phyloP scores from a whole-genome alignment of 2,888 invertebrate genomes.

The Himalopsyche tibetana region DNA sequence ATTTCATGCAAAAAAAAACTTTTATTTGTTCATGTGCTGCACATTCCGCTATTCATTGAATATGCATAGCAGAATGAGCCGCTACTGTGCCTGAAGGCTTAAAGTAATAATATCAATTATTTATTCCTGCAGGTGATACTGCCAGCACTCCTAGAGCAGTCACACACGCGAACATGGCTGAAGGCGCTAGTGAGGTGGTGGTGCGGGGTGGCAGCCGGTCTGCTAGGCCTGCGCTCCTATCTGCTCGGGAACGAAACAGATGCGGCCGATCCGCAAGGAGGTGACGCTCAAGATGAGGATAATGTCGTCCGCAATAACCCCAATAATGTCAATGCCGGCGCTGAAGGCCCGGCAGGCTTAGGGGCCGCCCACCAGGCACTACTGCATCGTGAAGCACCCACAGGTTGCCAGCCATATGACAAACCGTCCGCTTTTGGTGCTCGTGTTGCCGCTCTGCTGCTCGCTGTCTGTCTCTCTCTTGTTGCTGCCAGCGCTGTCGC shows the following conservation, averaged over 20 bases:
- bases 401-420: slow-evolving; percentile 94
- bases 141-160: slow-evolving; percentile 96
- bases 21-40: too few relatives aligned
- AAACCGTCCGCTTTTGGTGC: slow-evolving; percentile 89
- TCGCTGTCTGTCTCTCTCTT: slow-evolving; percentile 89
- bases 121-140: slow-evolving; percentile 84
- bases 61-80: too few relatives aligned
- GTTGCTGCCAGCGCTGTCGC: slow-evolving; percentile 90
- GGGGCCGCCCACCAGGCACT: slow-evolving; percentile 94
- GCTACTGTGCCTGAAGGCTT: too few relatives aligned
- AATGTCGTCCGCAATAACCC: background rate
- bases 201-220: slow-evolving; percentile 90
- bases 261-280: slow-evolving; percentile 69
- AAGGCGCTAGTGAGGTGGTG: slow-evolving; percentile 92
- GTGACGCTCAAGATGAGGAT: background rate
- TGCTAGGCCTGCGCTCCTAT: slow-evolving; percentile 92
- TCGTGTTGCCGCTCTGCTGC: slow-evolving; percentile 81
- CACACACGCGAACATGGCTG: slow-evolving; percentile 95
- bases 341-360: slow-evolving; percentile 71
- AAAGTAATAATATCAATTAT: background rate
- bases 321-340: slow-evolving; percentile 66
- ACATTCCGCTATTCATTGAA: too few relatives aligned
- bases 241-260: slow-evolving; percentile 84
- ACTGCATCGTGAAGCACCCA: slow-evolving; percentile 89
- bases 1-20: too few relatives aligned